Evolutionary conservation across 2,888 invertebrate genomes (phyloP).

Genomic region (Megaustenia siamemsis): DNA sequence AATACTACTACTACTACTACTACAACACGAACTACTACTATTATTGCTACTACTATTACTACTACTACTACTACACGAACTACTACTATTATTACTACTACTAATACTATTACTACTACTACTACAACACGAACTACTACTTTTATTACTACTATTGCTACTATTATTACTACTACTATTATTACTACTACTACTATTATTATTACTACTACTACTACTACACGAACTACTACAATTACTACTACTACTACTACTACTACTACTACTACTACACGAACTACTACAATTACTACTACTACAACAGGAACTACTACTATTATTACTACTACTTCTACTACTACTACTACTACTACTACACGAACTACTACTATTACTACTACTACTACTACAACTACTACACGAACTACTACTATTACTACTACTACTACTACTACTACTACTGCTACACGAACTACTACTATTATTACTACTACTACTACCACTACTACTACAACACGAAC

Average conservation of each 20-base stretch:
- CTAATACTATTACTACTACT: too few relatives aligned
- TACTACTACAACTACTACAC: not conserved
- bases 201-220: conserved; percentile 36
- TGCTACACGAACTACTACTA: not conserved
- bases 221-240: not conserved
- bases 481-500: not conserved
- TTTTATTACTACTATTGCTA: too few relatives aligned
- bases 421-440: conserved; percentile 10
- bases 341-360: not conserved
- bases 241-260: conserved; percentile 18
- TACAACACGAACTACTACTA: too few relatives aligned
- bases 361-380: not conserved
- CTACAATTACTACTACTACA: not conserved
- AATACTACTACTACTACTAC: too few relatives aligned
- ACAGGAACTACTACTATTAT: not conserved
- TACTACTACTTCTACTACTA: conserved; percentile 10
- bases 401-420: not conserved
- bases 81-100: too few relatives aligned
- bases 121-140: too few relatives aligned
- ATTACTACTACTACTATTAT: too few relatives aligned
- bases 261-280: conserved; percentile 4
- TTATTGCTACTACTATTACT: too few relatives aligned
- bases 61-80: too few relatives aligned
- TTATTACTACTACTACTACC: not conserved
- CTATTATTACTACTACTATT: too few relatives aligned